Base-by-base conservation (phyloP, 2,888 invertebrate species). In the Neoscelio sp. region DNA sequence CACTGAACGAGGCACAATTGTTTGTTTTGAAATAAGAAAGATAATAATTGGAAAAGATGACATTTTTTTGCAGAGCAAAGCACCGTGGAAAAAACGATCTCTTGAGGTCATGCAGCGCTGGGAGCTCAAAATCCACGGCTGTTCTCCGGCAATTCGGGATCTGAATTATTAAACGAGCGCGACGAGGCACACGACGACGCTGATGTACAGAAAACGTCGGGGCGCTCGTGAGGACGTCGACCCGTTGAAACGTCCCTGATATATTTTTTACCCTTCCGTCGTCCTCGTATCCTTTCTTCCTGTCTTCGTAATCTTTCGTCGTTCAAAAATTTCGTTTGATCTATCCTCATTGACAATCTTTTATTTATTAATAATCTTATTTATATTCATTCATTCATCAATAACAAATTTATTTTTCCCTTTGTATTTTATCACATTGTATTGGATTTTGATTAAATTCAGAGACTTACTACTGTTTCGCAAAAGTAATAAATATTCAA, bases 121-220 rank as follows among this genome's bases (percentile, higher is more conserved):
- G 56, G 40, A 67, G 52, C 38, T 56, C 23, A 46, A 78, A 78
- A 78, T 77, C 75, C 67, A 71, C 71, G 56, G 40, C 52, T 58
- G 81, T 79, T 85, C 82, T 82, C 82, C 82, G 82, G 82, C 84
- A 86, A 86, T 86, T 85, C 84, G 76, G 80, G 82, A 81, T 82
- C 74, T 84, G 85, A 85, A 86, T 85, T 83, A 85, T 85, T 83
- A 85, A 86, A 80, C 78, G 83, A 76, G 64, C 81, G 80, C 82
- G 83, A 60, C 56, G 68, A 58, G 38, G 68, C 38, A 26, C 46
- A 35, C n/a, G n/a, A n/a, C 44, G 67, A 54, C 68, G 62, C 38
- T 52, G 46, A 62, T 44, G 54, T 42, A 44, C 18, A 35, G 71
- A 71, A 56, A 54, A 52, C 52, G 46, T 56, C 56, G 10, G 7